Evolutionary conservation across 2,113 vertebrate species (phyloP).

Genomic region (Neogobius melanostomus): DNA sequence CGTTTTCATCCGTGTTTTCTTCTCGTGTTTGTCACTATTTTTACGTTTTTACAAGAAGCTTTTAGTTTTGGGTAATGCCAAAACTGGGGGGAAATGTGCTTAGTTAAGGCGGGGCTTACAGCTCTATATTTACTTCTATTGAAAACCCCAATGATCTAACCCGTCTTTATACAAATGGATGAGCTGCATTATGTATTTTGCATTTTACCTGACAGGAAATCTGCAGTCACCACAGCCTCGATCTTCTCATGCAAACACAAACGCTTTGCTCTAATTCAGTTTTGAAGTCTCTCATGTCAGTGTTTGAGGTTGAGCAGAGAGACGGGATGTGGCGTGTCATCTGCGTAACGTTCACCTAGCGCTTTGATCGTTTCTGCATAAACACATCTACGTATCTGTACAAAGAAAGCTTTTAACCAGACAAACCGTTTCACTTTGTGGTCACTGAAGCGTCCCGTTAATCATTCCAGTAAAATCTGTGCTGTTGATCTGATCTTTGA

Average conservation of each 20-base stretch:
- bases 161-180: too few species aligned
- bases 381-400: constrained; percentile 48
- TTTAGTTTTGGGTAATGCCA: too few species aligned
- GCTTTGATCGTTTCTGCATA: constrained; percentile 47
- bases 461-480: constrained; percentile 38
- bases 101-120: too few species aligned
- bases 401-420: constrained; percentile 22
- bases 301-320: constrained; percentile 22
- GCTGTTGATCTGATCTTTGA: too few species aligned
- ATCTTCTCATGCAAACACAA: constrained; percentile 18
- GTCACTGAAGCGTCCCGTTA: constrained; percentile 13
- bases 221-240: constrained; percentile 29
- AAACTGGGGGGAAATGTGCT: too few species aligned
- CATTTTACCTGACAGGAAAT: constrained; percentile 25
- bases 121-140: too few species aligned
- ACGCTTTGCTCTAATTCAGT: constrained; percentile 8
- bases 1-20: too few species aligned
- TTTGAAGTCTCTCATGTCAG: constrained; percentile 20
- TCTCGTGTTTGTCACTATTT: too few species aligned
- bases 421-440: constrained; percentile 17
- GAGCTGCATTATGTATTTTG: background rate
- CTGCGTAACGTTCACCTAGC: constrained; percentile 41
- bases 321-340: constrained; percentile 69
- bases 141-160: too few species aligned
- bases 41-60: too few species aligned